Evolutionary conservation across 2,888 invertebrate genomes (phyloP).

Genomic region (Leptodirus hochenwartii): DNA sequence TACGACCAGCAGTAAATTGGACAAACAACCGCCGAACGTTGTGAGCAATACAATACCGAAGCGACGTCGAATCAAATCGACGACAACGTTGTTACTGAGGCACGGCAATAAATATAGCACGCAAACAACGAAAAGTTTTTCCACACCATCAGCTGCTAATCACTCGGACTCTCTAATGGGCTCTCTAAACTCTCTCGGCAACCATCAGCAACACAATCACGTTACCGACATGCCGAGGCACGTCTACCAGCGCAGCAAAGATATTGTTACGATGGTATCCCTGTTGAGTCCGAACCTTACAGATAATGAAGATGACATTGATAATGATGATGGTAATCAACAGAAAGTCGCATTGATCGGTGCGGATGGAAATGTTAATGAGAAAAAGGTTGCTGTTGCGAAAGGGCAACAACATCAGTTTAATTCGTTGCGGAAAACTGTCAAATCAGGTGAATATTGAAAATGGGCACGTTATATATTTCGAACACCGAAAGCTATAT

Average conservation of each 20-base stretch:
- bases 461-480: neutral
- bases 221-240: neutral
- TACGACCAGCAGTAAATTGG: too few relatives aligned
- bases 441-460: slow-evolving; percentile 23
- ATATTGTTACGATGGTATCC: slow-evolving; percentile 47
- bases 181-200: too few relatives aligned
- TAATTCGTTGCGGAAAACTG: slow-evolving; percentile 23
- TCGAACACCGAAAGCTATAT: slow-evolving; percentile 2
- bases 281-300: slow-evolving; percentile 46
- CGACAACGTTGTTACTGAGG: too few relatives aligned
- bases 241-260: slow-evolving; percentile 20
- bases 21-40: too few relatives aligned
- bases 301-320: slow-evolving; percentile 35
- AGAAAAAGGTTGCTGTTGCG: slow-evolving; percentile 8
- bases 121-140: too few relatives aligned
- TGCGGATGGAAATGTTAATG: slow-evolving; percentile 11
- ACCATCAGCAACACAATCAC: too few relatives aligned
- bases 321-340: slow-evolving; percentile 11
- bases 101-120: too few relatives aligned
- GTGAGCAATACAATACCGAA: too few relatives aligned
- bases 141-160: too few relatives aligned
- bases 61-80: too few relatives aligned
- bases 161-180: too few relatives aligned
- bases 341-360: slow-evolving; percentile 10
- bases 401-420: slow-evolving; percentile 14